phyloP scores from a whole-genome alignment of 2,888 invertebrate genomes.

The Drosophila gaucha region DNA sequence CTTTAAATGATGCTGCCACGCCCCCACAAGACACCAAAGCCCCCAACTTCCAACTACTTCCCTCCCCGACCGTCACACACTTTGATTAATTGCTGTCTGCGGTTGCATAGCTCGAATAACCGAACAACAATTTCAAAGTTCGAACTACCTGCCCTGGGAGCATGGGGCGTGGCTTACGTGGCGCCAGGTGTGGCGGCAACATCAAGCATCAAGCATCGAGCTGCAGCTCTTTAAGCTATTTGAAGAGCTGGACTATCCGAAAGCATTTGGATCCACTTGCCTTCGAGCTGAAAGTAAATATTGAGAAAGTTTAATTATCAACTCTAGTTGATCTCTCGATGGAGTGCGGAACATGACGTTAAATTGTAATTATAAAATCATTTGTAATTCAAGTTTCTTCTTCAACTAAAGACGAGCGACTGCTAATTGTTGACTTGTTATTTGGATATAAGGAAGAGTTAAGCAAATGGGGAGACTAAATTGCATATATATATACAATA shows the following conservation, averaged over 20 bases:
- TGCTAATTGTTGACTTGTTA: not conserved
- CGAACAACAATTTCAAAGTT: slow-evolving; percentile 31
- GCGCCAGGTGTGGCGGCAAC: slow-evolving; percentile 26
- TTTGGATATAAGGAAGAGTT: not conserved
- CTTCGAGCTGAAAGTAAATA: not conserved
- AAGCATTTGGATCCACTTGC: slow-evolving; percentile 5
- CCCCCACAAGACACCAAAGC: not conserved
- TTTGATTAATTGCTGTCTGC: slow-evolving; percentile 61
- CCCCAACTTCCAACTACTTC: not conserved
- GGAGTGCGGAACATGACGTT: slow-evolving; percentile 3
- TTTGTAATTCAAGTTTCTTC: not conserved
- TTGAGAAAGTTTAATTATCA: slow-evolving; percentile 15
- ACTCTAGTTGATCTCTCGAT: slow-evolving; percentile 7
- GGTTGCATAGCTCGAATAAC: slow-evolving; percentile 40
- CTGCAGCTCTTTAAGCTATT: slow-evolving; percentile 4
- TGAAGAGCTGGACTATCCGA: not conserved
- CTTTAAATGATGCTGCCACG: slow-evolving; percentile 11
- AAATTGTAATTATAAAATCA: slow-evolving; percentile 34
- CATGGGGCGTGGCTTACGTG: not conserved
- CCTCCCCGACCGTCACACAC: slow-evolving; percentile 10
- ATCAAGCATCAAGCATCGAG: slow-evolving; percentile 13
- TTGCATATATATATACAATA: too few relatives aligned
- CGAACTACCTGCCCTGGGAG: slow-evolving; percentile 7
- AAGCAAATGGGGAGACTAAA: too few relatives aligned
- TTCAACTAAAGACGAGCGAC: not conserved